Conservation (phyloP, 2,113 vertebrate species). For the Misgurnus mizolepis region DNA sequence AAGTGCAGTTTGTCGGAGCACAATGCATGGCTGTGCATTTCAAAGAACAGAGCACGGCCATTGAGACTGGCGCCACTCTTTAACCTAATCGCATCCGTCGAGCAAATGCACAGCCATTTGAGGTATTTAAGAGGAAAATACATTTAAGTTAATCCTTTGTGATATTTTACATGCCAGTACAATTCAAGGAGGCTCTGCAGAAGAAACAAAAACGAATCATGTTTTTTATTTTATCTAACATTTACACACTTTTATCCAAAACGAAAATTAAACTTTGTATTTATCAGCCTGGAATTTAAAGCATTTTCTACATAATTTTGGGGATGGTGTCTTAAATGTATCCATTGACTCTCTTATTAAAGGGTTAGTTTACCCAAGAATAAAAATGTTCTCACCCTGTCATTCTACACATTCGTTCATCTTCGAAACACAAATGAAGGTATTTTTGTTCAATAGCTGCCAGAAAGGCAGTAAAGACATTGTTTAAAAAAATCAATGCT, state of each 20-base stretch:
- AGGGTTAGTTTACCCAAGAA: background rate
- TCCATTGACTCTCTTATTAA: constrained; percentile 15
- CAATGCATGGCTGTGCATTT: constrained; percentile 43
- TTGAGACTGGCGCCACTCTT: constrained; percentile 29
- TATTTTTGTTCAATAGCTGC: too few species aligned
- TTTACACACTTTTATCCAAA: background rate
- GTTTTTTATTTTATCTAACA: background rate
- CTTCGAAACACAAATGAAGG: too few species aligned
- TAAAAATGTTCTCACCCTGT: too few species aligned
- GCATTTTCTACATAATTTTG: background rate
- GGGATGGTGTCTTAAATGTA: background rate
- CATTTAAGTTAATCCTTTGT: background rate
- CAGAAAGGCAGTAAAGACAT: too few species aligned
- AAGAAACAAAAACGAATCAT: constrained; percentile 16
- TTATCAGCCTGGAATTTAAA: background rate
- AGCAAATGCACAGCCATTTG: constrained; percentile 27
- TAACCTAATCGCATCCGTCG: constrained; percentile 33
- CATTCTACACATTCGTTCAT: too few species aligned
- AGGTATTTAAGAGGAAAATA: constrained; percentile 23
- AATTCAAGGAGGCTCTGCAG: background rate
- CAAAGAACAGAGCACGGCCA: constrained; percentile 12
- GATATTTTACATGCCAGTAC: constrained; percentile 16
- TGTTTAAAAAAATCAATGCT: too few species aligned
- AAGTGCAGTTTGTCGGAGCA: constrained; percentile 37
- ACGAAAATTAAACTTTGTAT: too few species aligned